phyloP scores from a whole-genome alignment of 2,888 invertebrate genomes.

The Nezara viridula region DNA sequence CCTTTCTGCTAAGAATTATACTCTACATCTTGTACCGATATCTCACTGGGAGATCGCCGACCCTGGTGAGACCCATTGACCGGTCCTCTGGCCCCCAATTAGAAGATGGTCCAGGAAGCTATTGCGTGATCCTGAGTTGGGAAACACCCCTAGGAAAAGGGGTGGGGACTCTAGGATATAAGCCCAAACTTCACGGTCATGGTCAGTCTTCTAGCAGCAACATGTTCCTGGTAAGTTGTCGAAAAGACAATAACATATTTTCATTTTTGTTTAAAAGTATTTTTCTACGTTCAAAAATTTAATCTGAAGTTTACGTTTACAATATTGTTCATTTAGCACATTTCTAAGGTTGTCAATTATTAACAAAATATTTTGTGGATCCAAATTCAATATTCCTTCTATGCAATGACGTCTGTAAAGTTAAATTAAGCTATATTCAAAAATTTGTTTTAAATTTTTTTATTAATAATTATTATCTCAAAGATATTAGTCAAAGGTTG shows the following conservation, averaged over 20 bases:
- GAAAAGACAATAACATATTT: not conserved
- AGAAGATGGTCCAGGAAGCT: constrained; percentile 37
- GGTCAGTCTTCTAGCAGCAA: constrained; percentile 51
- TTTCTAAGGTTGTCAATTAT: too few relatives aligned
- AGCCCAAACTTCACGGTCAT: constrained; percentile 55
- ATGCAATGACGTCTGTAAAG: too few relatives aligned
- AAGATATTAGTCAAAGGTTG: too few relatives aligned
- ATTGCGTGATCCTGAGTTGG: constrained; percentile 44
- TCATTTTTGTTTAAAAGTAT: not conserved
- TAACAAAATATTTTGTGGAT: too few relatives aligned
- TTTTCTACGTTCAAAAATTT: not conserved
- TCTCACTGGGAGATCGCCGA: not conserved
- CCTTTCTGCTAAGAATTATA: not conserved
- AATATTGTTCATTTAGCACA: too few relatives aligned
- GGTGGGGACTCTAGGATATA: constrained; percentile 44
- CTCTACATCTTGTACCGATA: not conserved
- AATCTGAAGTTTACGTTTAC: too few relatives aligned
- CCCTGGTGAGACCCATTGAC: not conserved
- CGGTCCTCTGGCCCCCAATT: constrained; percentile 3
- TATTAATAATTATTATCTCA: too few relatives aligned
- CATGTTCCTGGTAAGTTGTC: constrained; percentile 53
- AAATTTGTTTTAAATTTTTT: too few relatives aligned
- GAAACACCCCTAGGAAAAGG: constrained; percentile 29
- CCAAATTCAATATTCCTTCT: too few relatives aligned
- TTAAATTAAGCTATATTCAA: too few relatives aligned